Evolutionary conservation across 35 echinoderm and acorn worm species (phyloP).

Genomic region (Apostichopus japonicus): DNA sequence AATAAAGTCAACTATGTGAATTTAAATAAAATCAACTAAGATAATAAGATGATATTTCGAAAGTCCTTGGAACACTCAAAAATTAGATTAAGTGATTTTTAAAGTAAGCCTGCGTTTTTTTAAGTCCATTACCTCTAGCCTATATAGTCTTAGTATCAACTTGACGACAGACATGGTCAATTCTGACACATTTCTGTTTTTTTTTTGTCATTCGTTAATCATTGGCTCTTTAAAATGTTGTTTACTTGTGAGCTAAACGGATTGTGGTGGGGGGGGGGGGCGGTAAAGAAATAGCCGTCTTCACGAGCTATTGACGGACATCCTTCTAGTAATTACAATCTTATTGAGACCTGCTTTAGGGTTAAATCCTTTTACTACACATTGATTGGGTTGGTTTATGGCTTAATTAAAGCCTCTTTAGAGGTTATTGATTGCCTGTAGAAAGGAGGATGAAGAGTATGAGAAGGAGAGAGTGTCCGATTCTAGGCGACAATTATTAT

Average conservation of each 20-base stretch:
- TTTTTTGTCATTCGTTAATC: too few species aligned
- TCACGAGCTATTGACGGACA: constrained; percentile 23
- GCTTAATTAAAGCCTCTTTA: constrained; percentile 48
- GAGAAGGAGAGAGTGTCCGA: background rate
- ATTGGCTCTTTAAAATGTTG: background rate
- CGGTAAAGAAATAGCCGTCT: background rate
- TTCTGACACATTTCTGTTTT: too few species aligned
- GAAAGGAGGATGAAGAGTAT: background rate
- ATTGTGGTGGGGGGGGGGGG: background rate
- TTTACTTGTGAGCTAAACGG: background rate
- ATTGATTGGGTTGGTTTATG: constrained; percentile 16
- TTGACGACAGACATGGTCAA: too few species aligned
- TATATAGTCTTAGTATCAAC: too few species aligned
- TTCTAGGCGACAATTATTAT: too few species aligned
- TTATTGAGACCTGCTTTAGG: background rate
- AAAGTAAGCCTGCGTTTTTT: too few species aligned
- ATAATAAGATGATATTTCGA: too few species aligned
- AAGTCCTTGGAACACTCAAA: too few species aligned
- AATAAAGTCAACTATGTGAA: too few species aligned
- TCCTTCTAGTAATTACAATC: constrained; percentile 33
- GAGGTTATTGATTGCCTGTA: constrained; percentile 13
- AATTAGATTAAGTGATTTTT: too few species aligned
- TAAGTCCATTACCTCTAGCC: too few species aligned
- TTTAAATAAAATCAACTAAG: too few species aligned
- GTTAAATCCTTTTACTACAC: constrained; percentile 16